Base-by-base conservation (phyloP, 2,113 vertebrate genomes). In the Orycteropus afer region DNA sequence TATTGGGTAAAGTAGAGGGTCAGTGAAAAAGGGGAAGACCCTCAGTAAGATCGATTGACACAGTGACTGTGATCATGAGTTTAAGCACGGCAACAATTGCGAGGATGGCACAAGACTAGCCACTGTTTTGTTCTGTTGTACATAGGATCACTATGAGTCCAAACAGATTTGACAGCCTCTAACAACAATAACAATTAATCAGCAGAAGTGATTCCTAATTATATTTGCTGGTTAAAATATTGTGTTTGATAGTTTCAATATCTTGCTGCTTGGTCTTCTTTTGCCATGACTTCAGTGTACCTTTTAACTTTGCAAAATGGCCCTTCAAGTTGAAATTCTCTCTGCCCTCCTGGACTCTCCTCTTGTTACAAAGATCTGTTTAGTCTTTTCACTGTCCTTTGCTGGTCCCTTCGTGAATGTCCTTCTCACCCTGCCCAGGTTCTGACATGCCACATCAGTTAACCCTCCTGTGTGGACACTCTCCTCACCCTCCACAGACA, bases 311-410 rank as follows among this genome's bases (percentile, higher is more conserved):
- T 27, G 63, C 34, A 71, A 59, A 82, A 85, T 51, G 12, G 20
- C 69, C 61, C 27, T 91, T n/a, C 89, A 78, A 65, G 20, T 65
- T 82, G 61, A 94, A 95, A 92, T 67, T 90, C 47, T 71, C 47
- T 73, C 15, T 49, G 88, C 42, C 59, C 8, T 76, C 34, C 25
- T 71, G 23, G 13, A 8, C 89, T 79, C 32, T 86, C 22, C 29
- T 89, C 23, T 37, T 78, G 7, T 23, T 87, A 57, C 40, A 73
- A 84, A 32, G n/a, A n/a, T 51, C 13, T 65, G 17, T 95, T 73
- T 67, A 45, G 69, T 65, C 42, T 84, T 92, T 71, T 87, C 61
- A 69, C 32, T 61, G 29, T 78, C 15, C n/a, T 82, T 55, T 82
- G 20, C 32, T 69, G 7, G 37, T 71, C 3, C 47, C 47, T 84